Conservation (phyloP, 1,140 invertebrate species). For the Bombyx mori region DNA sequence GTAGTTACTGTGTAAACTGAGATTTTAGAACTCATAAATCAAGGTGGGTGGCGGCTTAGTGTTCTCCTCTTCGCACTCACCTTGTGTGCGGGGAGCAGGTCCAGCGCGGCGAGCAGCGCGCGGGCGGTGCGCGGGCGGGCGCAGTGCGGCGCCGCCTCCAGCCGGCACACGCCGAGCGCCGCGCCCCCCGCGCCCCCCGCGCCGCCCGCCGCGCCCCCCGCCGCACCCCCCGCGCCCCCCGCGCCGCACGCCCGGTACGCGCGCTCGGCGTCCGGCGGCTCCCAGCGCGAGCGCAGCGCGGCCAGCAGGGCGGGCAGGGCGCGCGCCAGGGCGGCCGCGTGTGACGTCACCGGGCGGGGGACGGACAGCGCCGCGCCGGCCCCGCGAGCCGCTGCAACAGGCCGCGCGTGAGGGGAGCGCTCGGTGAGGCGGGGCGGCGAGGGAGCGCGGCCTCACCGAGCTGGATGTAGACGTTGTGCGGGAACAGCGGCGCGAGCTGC, state of each 20-base stretch:
- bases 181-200: slow-evolving; percentile 4
- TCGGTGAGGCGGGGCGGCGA: slow-evolving; percentile 6
- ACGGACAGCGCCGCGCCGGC: slow-evolving; percentile 1
- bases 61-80: background rate
- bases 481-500: slow-evolving; percentile 20
- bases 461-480: slow-evolving; percentile 26
- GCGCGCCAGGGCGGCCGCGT: slow-evolving; percentile 10
- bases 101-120: slow-evolving; percentile 10
- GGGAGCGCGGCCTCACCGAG: slow-evolving; percentile 14
- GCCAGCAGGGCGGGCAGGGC: slow-evolving; percentile 10
- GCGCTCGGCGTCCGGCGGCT: slow-evolving; percentile 1
- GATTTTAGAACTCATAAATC: background rate
- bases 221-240: slow-evolving; percentile 3
- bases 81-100: slow-evolving; percentile 6
- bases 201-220: slow-evolving; percentile 4
- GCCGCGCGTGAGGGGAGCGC: no score
- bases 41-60: slow-evolving; percentile 7
- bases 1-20: background rate
- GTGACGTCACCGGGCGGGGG: slow-evolving; percentile 11
- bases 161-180: background rate
- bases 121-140: background rate
- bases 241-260: slow-evolving; percentile 2
- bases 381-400: slow-evolving; percentile 6
- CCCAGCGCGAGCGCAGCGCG: background rate
- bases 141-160: slow-evolving; percentile 4